phyloP scores from a whole-genome alignment of 2,888 invertebrate genomes.

The Sminthurinus aureus region DNA sequence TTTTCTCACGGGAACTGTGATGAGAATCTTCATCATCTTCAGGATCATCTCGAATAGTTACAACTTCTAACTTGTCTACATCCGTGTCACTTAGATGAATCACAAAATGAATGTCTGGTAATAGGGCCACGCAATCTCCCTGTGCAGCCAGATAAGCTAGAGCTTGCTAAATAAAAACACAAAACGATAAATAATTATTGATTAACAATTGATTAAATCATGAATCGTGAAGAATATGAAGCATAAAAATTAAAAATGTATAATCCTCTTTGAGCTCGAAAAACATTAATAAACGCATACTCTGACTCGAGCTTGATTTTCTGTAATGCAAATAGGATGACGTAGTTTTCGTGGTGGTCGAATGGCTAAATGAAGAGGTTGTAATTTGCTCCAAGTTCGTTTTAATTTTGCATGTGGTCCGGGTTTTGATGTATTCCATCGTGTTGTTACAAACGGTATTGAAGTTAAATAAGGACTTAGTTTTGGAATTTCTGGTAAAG shows the following conservation, averaged over 20 bases:
- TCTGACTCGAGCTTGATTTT: conserved; percentile 45
- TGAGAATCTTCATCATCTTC: not conserved
- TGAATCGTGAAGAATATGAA: not conserved
- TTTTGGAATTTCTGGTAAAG: conserved; percentile 50
- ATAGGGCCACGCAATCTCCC: conserved; percentile 52
- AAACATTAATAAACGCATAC: conserved; percentile 20
- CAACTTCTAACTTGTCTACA: conserved; percentile 47
- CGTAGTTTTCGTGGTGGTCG: conserved; percentile 40
- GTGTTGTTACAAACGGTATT: conserved; percentile 50
- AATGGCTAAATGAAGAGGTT: conserved; percentile 49
- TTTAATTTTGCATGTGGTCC: conserved; percentile 8
- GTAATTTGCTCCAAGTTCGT: conserved; percentile 15
- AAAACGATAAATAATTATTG: not conserved
- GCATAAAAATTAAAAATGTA: not conserved
- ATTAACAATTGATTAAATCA: not conserved
- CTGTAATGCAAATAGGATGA: conserved; percentile 46
- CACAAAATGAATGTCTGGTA: conserved; percentile 50
- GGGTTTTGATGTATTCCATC: conserved; percentile 47
- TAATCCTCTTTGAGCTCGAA: not conserved
- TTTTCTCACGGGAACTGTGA: not conserved
- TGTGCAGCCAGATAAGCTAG: conserved; percentile 47
- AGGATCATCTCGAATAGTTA: not conserved
- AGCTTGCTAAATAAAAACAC: conserved; percentile 39
- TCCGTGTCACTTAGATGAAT: conserved; percentile 54
- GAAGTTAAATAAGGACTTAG: conserved; percentile 50